These are phyloP conservation scores for Labeo catla DNA, from an alignment of 2,113 vertebrate species.

Conservation along the genomic window DNA sequence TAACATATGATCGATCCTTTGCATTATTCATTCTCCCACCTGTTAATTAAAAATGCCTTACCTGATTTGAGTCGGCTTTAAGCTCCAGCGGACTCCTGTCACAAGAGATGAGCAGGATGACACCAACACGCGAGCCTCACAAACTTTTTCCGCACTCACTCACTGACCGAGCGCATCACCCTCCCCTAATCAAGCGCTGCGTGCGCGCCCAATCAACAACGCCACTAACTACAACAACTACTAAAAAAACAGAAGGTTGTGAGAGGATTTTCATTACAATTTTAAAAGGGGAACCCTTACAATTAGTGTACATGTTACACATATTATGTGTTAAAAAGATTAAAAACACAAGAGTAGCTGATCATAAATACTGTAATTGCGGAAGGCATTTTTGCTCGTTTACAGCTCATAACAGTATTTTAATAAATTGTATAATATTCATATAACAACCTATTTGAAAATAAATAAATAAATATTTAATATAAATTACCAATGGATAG, in stretches of 20 bases:
- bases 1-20: not conserved
- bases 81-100: not conserved
- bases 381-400: too few species aligned
- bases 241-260: too few species aligned
- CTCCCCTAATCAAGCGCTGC: not conserved
- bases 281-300: not conserved
- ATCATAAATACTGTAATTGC: too few species aligned
- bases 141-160: conserved; percentile 16
- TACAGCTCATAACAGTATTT: too few species aligned
- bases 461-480: too few species aligned
- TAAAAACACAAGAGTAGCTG: too few species aligned
- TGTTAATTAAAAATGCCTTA: conserved; percentile 32
- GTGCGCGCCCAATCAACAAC: not conserved
- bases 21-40: conserved; percentile 13
- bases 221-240: not conserved
- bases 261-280: not conserved
- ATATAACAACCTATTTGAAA: too few species aligned
- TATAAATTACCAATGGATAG: too few species aligned
- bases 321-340: too few species aligned
- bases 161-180: not conserved
- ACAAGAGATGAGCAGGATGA: conserved; percentile 10
- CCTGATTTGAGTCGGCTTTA: conserved; percentile 5
- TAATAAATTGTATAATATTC: too few species aligned
- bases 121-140: not conserved
- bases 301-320: too few species aligned